These are phyloP conservation scores for Gnathonemus longibarbis DNA, from an alignment of 2,113 vertebrate genomes.

Conservation along the genomic window DNA sequence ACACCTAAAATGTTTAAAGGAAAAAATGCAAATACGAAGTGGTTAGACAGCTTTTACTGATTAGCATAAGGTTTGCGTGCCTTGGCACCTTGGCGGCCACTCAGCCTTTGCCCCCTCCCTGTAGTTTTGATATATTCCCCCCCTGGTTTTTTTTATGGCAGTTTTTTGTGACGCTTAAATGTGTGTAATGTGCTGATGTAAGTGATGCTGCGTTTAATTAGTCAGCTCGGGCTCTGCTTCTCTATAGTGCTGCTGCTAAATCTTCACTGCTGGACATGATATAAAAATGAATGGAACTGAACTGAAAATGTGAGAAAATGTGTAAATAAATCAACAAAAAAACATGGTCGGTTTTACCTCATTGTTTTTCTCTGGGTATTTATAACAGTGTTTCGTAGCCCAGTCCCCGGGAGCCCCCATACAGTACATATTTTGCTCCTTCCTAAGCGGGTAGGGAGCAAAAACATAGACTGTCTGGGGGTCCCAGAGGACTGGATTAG, in stretches of 20 bases:
- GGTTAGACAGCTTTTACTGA: background rate
- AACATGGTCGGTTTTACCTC: background rate
- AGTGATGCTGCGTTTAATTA: background rate
- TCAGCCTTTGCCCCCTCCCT: background rate
- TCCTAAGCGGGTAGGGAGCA: background rate
- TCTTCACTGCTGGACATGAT: background rate
- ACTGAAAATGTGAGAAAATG: background rate
- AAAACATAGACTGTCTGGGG: background rate
- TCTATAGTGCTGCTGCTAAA: background rate
- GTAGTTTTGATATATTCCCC: background rate
- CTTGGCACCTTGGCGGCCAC: background rate
- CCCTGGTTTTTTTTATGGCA: background rate
- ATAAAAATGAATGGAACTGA: background rate
- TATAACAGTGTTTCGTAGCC: background rate
- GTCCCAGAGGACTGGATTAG: background rate
- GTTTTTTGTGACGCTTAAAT: background rate
- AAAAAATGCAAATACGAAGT: background rate
- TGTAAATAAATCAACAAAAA: background rate
- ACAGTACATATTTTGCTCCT: background rate
- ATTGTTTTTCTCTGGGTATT: background rate
- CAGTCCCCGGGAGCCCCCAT: background rate
- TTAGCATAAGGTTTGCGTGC: background rate
- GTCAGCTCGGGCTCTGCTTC: background rate
- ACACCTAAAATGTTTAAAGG: background rate
- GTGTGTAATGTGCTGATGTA: background rate